A percentile compares a stretch with the other conserved stretches of the same genome.
These are phyloP conservation scores for Dendrolimus punctatus DNA, from an alignment of 1,140 invertebrate species.

Conservation along the genomic window DNA sequence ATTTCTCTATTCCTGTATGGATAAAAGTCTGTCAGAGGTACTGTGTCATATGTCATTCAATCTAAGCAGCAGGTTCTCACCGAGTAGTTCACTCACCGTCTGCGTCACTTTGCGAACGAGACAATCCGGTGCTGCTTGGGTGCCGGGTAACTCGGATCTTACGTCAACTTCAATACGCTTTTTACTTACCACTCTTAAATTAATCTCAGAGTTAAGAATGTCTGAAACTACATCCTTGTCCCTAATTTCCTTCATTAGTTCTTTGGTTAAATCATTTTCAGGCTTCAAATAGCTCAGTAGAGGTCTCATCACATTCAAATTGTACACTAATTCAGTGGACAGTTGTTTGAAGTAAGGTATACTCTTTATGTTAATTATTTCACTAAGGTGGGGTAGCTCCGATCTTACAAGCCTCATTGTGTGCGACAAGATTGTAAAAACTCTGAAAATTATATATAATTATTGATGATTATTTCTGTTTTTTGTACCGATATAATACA, in stretches of 20 bases:
- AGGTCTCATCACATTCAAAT: conserved; percentile 25
- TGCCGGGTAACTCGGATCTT: too few species aligned
- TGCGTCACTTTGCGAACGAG: too few species aligned
- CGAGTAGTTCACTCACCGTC: too few species aligned
- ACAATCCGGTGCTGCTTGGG: too few species aligned
- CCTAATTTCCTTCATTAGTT: conserved; percentile 19
- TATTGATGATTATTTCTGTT: neutral
- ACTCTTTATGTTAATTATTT: conserved; percentile 37
- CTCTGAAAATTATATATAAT: conserved; percentile 24
- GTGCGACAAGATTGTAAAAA: conserved; percentile 32
- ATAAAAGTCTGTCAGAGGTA: too few species aligned
- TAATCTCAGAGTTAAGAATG: conserved; percentile 27
- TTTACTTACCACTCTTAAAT: conserved; percentile 34
- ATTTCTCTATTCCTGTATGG: too few species aligned
- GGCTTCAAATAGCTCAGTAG: conserved; percentile 33
- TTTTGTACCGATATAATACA: too few species aligned
- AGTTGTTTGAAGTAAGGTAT: conserved; percentile 35
- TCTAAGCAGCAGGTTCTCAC: too few species aligned
- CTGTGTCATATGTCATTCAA: too few species aligned
- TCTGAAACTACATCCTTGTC: conserved; percentile 22
- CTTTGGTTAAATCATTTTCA: conserved; percentile 13
- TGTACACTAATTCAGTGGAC: conserved; percentile 31
- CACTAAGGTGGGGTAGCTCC: conserved; percentile 44
- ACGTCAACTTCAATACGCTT: too few species aligned
- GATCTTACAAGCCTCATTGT: conserved; percentile 33